Evolutionary conservation across 1,140 invertebrate species (phyloP).

Genomic region (Dendrolimus punctatus): DNA sequence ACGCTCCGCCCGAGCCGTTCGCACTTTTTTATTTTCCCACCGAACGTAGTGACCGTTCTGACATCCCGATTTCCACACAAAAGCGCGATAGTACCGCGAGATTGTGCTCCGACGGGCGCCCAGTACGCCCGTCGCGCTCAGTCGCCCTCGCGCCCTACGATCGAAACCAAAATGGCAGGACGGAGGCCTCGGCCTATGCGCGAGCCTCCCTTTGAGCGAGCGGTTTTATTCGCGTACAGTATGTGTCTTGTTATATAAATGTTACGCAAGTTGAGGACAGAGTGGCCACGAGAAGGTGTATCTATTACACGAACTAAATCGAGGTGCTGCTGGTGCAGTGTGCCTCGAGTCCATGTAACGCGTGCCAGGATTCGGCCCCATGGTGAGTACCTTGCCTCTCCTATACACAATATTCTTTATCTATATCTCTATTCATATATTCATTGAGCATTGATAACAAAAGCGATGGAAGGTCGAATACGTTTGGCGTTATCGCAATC

Average conservation of each 20-base stretch:
- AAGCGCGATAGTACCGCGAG: slow-evolving; percentile 15
- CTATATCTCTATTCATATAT: background rate
- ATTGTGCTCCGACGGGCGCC: slow-evolving; percentile 12
- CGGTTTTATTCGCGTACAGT: slow-evolving; percentile 30
- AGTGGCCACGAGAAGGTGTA: slow-evolving; percentile 43
- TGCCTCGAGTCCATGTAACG: slow-evolving; percentile 49
- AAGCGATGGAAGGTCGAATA: slow-evolving; percentile 7
- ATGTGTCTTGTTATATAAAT: slow-evolving; percentile 64
- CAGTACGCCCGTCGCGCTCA: slow-evolving; percentile 14
- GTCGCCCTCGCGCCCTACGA: slow-evolving; percentile 15
- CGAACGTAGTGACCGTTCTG: slow-evolving; percentile 39
- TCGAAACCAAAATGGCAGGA: slow-evolving; percentile 58
- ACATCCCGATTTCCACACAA: slow-evolving; percentile 35
- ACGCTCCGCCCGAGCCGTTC: slow-evolving; percentile 53
- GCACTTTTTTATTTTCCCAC: slow-evolving; percentile 64
- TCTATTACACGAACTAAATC: slow-evolving; percentile 28
- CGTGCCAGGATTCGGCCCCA: slow-evolving; percentile 27
- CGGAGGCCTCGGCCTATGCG: slow-evolving; percentile 26
- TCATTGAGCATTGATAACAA: slow-evolving; percentile 13
- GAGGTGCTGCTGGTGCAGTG: slow-evolving; percentile 29
- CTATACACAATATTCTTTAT: background rate
- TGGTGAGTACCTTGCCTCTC: slow-evolving; percentile 36
- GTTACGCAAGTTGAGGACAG: slow-evolving; percentile 58
- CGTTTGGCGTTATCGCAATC: slow-evolving; percentile 14
- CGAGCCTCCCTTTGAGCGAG: slow-evolving; percentile 39